Evolutionary conservation across 2,888 invertebrate species (phyloP).

Genomic region (Ichneumon xanthorius): DNA sequence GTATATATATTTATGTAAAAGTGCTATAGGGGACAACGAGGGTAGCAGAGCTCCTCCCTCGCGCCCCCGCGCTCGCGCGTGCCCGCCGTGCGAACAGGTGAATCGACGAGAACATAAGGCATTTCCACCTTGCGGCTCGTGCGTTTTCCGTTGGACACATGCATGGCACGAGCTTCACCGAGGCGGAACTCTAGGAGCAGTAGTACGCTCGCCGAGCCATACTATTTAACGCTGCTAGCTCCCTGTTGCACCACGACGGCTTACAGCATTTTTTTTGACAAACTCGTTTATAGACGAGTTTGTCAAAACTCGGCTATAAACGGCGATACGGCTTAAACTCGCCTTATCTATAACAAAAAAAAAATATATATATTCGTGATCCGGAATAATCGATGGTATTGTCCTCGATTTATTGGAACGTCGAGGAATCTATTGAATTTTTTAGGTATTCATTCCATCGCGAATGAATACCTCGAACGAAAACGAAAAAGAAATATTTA

Average conservation of each 20-base stretch:
- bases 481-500: background rate
- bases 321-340: background rate
- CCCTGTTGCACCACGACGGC: background rate
- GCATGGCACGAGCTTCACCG: constrained; percentile 70
- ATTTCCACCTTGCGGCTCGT: constrained; percentile 75
- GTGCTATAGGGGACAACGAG: constrained; percentile 36
- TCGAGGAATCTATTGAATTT: too few relatives aligned
- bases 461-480: too few relatives aligned
- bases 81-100: constrained; percentile 71
- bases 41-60: constrained; percentile 49
- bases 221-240: constrained; percentile 11
- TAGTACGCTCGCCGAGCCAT: background rate
- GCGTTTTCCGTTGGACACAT: constrained; percentile 74
- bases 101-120: constrained; percentile 71
- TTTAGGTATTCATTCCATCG: background rate
- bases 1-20: constrained; percentile 24
- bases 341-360: too few relatives aligned
- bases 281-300: background rate
- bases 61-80: constrained; percentile 68
- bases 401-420: too few relatives aligned
- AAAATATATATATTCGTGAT: too few relatives aligned
- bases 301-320: too few relatives aligned
- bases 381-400: too few relatives aligned
- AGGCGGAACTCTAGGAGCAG: constrained; percentile 71
- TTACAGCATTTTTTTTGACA: background rate